Base-by-base conservation (phyloP, 2,888 invertebrate genomes). In the Trachelus tabidus region DNA sequence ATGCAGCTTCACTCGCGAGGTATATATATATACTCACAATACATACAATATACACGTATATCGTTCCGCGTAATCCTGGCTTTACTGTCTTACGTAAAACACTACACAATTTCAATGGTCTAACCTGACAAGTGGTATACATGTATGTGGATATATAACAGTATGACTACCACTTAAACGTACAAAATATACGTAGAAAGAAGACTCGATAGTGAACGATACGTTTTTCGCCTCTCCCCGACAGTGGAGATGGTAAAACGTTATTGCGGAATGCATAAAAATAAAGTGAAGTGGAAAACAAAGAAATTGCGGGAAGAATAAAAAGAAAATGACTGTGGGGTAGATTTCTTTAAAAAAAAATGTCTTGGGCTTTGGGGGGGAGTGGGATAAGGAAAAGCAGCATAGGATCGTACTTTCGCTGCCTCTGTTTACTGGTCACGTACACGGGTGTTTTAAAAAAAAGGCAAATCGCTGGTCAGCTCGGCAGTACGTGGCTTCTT, bases 11-110 rank as follows among this genome's bases (percentile, higher is more conserved):
- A 15, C 6, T 37, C 73, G 34, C 34, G 75, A 68, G 37, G n/a
- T 82, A 69, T 15, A 75, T 33, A 9, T 35, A 35, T 12, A 35
- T 35, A 35, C 35, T 35, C 40, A 6, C 15, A 35, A 12, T 56
- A 71, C n/a, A 68, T 33, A 69, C 30, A 40, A 40, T 35, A 15
- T 73, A 12, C 34, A 77, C 69, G n/a, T 75, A 56, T 56, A 23
- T 80, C 76, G 15, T 74, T 73, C 68, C 68, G 76, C 76, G 81
- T 80, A 87, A 85, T 85, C 81, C 79, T 81, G 69, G 75, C 81
- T 86, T 88, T 87, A 88, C 73, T 83, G 83, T 85, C 81, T 83
- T 79, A 81, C 80, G 79, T 80, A 82, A 84, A 84, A 74, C 56
- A 56, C 56, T 56, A 56, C 56, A 56, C 56, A 23, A 2, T 23